phyloP scores from a whole-genome alignment of 2,888 invertebrate genomes.

The Himalopsyche tibetana region DNA sequence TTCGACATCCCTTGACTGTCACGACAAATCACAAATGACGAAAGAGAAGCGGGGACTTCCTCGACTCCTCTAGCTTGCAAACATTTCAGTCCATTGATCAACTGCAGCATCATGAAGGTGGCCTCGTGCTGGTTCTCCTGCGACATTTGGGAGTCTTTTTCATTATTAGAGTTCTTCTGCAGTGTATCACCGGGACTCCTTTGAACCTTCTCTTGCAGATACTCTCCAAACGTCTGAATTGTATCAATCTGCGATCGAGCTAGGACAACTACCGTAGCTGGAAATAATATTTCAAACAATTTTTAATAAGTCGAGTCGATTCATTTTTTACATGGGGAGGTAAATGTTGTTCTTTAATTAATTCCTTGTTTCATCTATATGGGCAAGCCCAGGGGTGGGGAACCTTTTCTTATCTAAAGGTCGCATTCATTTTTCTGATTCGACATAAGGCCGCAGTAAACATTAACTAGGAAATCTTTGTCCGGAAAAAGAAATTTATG shows the following conservation, averaged over 20 bases:
- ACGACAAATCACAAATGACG: conserved; percentile 84
- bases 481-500: too few relatives aligned
- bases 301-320: not conserved
- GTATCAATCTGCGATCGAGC: conserved; percentile 86
- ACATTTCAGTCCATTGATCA: conserved; percentile 88
- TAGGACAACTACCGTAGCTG: conserved; percentile 87
- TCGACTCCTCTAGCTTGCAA: conserved; percentile 90
- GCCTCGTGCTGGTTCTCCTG: conserved; percentile 80
- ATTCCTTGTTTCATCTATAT: too few relatives aligned
- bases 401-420: too few relatives aligned
- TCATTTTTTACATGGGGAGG: not conserved
- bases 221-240: conserved; percentile 82
- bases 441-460: too few relatives aligned
- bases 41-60: conserved; percentile 83
- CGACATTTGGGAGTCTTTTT: conserved; percentile 72
- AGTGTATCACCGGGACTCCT: conserved; percentile 70
- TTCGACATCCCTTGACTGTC: conserved; percentile 71
- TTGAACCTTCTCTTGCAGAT: conserved; percentile 77
- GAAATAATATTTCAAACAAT: conserved; percentile 67
- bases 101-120: conserved; percentile 86
- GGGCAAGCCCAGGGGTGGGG: too few relatives aligned
- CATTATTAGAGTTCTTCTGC: conserved; percentile 72
- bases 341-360: too few relatives aligned
- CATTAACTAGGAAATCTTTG: too few relatives aligned
- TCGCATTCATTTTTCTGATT: too few relatives aligned